A percentile compares a stretch with the other conserved stretches of the same genome.
phyloP scores from a whole-genome alignment of 2,113 vertebrate species.

The Lanius ludovicianus region DNA sequence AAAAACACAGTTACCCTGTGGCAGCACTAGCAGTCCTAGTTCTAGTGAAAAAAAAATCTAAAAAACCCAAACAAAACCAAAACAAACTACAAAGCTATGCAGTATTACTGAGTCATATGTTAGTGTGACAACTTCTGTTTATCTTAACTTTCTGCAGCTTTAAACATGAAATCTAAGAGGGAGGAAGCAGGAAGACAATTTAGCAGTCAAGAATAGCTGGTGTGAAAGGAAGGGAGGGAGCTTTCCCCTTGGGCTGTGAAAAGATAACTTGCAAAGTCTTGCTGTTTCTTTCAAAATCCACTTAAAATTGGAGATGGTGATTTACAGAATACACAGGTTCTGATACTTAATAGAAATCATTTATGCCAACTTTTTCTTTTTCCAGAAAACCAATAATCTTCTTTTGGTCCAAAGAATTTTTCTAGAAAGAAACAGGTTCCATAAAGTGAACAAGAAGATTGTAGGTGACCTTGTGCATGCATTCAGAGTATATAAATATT shows the following conservation, averaged over 20 bases:
- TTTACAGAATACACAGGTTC: background rate
- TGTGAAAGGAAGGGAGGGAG: slow-evolving; percentile 58
- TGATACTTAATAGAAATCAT: background rate
- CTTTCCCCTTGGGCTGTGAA: slow-evolving; percentile 34
- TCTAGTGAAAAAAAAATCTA: background rate
- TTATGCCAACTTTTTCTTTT: background rate
- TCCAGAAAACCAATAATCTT: background rate
- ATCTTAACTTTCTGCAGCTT: slow-evolving; percentile 46
- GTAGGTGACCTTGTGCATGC: background rate
- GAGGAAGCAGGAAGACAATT: slow-evolving; percentile 62
- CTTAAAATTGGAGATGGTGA: background rate
- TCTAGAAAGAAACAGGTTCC: background rate
- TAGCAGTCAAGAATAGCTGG: slow-evolving; percentile 54
- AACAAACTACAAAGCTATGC: background rate
- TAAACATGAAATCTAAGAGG: slow-evolving; percentile 48
- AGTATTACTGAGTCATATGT: slow-evolving; percentile 20
- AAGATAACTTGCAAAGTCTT: slow-evolving; percentile 19
- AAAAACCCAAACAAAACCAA: background rate
- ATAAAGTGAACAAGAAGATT: background rate
- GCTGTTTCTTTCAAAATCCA: slow-evolving; percentile 27
- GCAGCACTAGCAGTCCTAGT: background rate
- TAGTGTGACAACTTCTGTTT: slow-evolving; percentile 54
- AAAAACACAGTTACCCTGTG: background rate
- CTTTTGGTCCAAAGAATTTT: background rate
- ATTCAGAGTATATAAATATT: background rate